Conservation (phyloP, 2,113 vertebrate genomes). For the Geococcyx californianus region DNA sequence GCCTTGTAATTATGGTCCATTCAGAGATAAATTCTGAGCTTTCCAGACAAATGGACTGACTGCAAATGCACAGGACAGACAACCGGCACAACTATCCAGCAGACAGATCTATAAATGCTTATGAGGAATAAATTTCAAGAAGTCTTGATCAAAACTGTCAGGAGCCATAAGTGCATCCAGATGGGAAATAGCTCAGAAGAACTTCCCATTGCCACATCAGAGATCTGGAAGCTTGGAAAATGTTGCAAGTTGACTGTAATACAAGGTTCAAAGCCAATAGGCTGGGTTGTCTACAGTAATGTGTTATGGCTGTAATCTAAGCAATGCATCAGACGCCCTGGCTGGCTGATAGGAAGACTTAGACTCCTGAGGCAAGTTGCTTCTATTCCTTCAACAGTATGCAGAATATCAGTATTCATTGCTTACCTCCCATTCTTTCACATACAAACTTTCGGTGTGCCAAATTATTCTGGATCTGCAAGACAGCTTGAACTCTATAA, state of each 20-base stretch:
- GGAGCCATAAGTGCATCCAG: conserved; percentile 4
- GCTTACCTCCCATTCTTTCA: background rate
- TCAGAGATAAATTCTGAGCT: background rate
- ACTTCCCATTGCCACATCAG: conserved; percentile 12
- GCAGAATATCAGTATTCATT: background rate
- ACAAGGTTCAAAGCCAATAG: conserved; percentile 27
- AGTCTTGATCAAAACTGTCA: conserved; percentile 24
- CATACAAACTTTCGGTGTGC: background rate
- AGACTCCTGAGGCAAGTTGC: background rate
- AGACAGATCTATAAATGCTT: background rate
- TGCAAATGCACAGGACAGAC: background rate
- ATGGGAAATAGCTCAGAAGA: conserved; percentile 17
- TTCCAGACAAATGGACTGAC: background rate
- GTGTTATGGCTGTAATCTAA: background rate
- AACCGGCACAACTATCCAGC: background rate
- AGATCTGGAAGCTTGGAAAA: conserved; percentile 54
- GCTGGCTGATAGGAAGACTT: background rate
- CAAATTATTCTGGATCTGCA: background rate
- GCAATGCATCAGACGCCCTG: background rate
- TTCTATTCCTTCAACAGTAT: background rate
- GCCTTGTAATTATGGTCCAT: background rate
- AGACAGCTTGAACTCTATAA: background rate
- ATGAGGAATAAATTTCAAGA: background rate
- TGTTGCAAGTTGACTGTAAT: conserved; percentile 47
- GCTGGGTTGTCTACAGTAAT: conserved; percentile 18